phyloP scores from a whole-genome alignment of 2,888 invertebrate genomes.

The Plagiodera versicolora region DNA sequence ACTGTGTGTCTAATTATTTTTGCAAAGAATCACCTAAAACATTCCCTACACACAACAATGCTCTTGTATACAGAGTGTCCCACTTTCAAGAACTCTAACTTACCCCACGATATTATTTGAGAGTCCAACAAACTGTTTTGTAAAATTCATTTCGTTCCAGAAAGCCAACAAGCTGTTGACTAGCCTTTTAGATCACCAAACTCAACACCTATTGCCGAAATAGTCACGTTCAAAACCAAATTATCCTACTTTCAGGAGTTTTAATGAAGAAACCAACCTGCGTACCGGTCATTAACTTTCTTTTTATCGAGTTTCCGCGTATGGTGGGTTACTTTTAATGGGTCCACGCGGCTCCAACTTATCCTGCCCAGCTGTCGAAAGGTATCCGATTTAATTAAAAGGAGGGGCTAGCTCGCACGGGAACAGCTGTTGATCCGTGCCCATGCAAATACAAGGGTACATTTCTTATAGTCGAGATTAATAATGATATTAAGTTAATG shows the following conservation, averaged over 20 bases:
- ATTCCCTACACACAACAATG: no score
- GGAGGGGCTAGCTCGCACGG: slow-evolving; percentile 32
- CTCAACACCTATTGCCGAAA: no score
- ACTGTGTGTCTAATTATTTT: slow-evolving; percentile 16
- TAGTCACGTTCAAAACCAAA: no score
- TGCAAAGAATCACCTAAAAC: neutral
- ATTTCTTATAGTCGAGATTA: neutral
- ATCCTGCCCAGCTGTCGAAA: slow-evolving; percentile 45
- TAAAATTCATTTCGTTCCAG: no score
- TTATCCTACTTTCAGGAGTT: no score
- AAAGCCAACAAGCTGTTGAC: no score
- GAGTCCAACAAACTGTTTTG: no score
- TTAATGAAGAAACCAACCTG: slow-evolving; percentile 30
- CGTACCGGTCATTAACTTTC: slow-evolving; percentile 40
- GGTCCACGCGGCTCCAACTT: slow-evolving; percentile 26
- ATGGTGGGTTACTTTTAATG: slow-evolving; percentile 33
- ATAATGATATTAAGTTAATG: no score
- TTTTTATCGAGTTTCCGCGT: slow-evolving; percentile 38
- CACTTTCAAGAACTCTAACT: no score
- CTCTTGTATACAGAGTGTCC: no score
- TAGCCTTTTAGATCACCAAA: no score
- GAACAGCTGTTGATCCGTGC: slow-evolving; percentile 37
- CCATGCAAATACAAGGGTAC: neutral
- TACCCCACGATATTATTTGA: no score
- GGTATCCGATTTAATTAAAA: slow-evolving; percentile 50